Base-by-base conservation (phyloP, 2,888 invertebrate species). In the Zonitis immaculata region DNA sequence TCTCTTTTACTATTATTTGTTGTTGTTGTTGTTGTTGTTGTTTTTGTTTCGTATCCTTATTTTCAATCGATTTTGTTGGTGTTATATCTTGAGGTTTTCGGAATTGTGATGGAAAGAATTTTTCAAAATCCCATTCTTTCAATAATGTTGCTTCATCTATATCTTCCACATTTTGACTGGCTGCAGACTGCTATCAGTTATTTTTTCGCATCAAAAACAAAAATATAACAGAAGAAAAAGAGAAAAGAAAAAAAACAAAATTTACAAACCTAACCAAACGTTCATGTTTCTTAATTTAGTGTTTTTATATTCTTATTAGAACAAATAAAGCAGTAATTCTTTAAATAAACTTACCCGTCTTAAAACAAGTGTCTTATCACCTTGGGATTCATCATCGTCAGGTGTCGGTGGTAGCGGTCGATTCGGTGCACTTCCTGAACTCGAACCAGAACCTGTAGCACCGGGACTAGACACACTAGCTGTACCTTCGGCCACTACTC, bases 321-420 rank as follows among this genome's bases (percentile, higher is more conserved):
- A 44, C 73, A 73, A 77, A 78, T 78, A 76, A 66, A 70, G 75
- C 73, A 58, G 55, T 45, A 47, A 57, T 47, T 44, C 39, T 32
- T 54, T 30, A 56, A 4, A 4, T n/a, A 32, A 27, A 84, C 91
- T 87, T 77, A 94, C 94, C 86, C 93, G 83, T 78, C 93, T 87
- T 83, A 93, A 88, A 72, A 95, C 93, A 76, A 95, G 84, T 53
- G 95, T 95, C 70, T 91, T 85, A 76, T 94, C 94, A 51, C 89
- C 87, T 67, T 77, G 77, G 58, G 80, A 79, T 68, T 81, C 82
- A 75, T 92, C 91, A 72, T 95, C 95, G 74, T 94, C 95, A 35
- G 95, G 95, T 48, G 95, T 95, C 47, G 95, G 95, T 51, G 95
- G 95, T 69, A 95, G 81, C 48, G 95, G 95, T 64, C 95, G 84